Base-by-base conservation (phyloP, 2,888 invertebrate species). In the Steinernema hermaphroditum region DNA sequence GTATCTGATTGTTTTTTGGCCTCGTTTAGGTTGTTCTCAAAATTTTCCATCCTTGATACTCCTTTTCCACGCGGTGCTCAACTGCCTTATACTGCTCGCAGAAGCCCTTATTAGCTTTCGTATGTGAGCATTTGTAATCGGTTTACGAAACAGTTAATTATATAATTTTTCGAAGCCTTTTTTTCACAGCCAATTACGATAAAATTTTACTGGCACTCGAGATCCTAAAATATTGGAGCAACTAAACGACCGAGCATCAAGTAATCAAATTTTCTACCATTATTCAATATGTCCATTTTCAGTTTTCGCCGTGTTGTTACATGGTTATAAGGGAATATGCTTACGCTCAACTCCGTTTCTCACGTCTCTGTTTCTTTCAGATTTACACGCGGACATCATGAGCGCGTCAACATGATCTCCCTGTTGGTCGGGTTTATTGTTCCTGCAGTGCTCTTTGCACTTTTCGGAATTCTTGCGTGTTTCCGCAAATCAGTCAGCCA, bases 241-340 rank as follows among this genome's bases (percentile, higher is more conserved):
- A 46, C 46, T 46, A 19, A 46, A 19, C 46, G 46, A 16, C 22
- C n/a, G 22, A 46, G 62, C 29, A 32, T 32, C 34, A 29, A 62
- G 62, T 62, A 62, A 62, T 62, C 29, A 6, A 62, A 34, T 62
- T 62, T 62, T 29, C 6, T 29, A 1, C 16, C 62, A 62, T 62
- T 62, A 62, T 62, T 62, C 27, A 62, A 62, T 62, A 62, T 62
- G 54, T 24, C 27, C 62, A 46, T 62, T 62, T 34, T 34, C 62
- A 12, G 22, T 62, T 62, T 62, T 62, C 62, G 32, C 62, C 62
- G 34, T 32, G 46, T 19, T 46, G 62, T 62, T 62, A 34, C 62
- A 62, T 62, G n/a, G 62, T 62, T 62, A 62, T 62, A 32, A 62
- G 27, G 24, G 27, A n/a, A 46, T 46, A n/a, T 46, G 46, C 19